Conservation (phyloP, 2,888 invertebrate genomes). For the Amiota communis region DNA sequence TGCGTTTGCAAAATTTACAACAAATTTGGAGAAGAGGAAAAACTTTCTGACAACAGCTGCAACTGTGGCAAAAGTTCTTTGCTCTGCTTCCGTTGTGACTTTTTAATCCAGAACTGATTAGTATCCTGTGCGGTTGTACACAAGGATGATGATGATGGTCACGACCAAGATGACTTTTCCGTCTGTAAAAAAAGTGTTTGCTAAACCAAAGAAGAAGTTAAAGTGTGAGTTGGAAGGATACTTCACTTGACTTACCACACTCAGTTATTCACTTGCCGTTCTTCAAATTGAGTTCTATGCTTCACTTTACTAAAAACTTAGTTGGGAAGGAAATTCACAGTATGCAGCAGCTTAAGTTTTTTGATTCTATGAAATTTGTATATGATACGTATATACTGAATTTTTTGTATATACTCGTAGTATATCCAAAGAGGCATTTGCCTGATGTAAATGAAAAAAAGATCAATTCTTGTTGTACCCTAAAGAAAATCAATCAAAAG, state of each 20-base stretch:
- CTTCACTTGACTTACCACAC: not conserved
- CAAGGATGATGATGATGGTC: not conserved
- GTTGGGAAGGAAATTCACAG: not conserved
- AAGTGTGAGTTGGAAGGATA: not conserved
- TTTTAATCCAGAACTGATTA: slow-evolving; percentile 23
- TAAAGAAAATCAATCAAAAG: slow-evolving; percentile 55
- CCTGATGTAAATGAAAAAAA: not conserved
- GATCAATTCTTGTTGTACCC: not conserved
- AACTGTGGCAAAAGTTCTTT: slow-evolving; percentile 25
- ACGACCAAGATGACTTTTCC: no score
- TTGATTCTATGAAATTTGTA: not conserved
- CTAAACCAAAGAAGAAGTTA: slow-evolving; percentile 48
- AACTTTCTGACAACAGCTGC: slow-evolving; percentile 1
- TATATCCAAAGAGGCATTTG: not conserved
- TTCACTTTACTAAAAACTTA: no score
- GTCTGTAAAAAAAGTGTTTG: no score
- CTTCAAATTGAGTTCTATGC: no score
- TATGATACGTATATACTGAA: not conserved
- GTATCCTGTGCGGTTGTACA: slow-evolving; percentile 18
- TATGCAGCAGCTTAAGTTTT: not conserved
- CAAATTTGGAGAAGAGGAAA: not conserved
- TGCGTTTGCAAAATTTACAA: not conserved
- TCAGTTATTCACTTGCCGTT: no score
- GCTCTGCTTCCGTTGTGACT: slow-evolving; percentile 17
- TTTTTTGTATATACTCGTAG: not conserved